phyloP scores from a whole-genome alignment of 2,113 vertebrate species.

The Clarias macrocephalus region DNA sequence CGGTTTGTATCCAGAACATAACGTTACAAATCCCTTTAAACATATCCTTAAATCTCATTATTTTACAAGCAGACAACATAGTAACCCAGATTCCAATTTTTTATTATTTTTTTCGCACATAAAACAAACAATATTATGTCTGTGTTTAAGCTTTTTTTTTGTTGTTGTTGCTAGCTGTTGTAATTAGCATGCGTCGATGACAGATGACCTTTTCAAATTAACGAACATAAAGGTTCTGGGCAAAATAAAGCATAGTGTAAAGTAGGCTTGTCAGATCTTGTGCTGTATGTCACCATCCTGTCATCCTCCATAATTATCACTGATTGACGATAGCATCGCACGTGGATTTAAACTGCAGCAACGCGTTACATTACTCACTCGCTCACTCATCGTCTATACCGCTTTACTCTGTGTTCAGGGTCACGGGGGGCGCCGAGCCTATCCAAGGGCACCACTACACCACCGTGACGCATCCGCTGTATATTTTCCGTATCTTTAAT shows the following conservation, averaged over 20 bases:
- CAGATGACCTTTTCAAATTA: background rate
- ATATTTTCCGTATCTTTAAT: too few relatives aligned
- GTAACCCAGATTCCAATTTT: background rate
- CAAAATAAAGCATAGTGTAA: background rate
- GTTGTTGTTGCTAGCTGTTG: background rate
- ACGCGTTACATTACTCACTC: background rate
- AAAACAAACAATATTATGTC: background rate
- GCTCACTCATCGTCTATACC: too few relatives aligned
- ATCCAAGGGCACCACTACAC: too few relatives aligned
- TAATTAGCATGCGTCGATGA: background rate
- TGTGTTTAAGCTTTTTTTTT: background rate
- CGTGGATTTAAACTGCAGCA: background rate
- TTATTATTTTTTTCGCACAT: background rate
- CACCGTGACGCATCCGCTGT: too few relatives aligned
- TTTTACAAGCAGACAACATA: background rate
- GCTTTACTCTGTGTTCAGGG: too few relatives aligned
- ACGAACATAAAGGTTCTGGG: background rate
- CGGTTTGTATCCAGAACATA: background rate
- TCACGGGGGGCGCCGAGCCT: too few relatives aligned
- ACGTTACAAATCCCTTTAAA: background rate
- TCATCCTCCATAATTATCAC: background rate
- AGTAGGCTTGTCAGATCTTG: background rate
- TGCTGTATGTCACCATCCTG: background rate
- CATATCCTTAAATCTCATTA: background rate
- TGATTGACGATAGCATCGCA: background rate